A percentile compares a stretch with the other conserved stretches of the same genome.
Evolutionary conservation across 2,888 invertebrate species (phyloP).

Genomic region (Apamea monoglypha): DNA sequence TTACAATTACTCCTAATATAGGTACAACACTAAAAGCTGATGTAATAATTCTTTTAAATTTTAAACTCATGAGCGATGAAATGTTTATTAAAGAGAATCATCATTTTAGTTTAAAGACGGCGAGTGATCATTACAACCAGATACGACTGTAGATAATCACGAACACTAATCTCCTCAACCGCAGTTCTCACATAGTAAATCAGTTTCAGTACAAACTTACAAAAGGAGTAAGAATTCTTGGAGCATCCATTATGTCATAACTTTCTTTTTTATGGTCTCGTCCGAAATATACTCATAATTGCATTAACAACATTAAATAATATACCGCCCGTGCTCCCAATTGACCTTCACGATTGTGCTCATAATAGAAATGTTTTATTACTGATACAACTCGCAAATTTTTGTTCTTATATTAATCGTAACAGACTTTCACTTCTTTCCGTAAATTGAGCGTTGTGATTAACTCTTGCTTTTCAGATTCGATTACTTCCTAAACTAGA

Average conservation of each 20-base stretch:
- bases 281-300: slow-evolving; percentile 58
- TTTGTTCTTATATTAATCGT: slow-evolving; percentile 75
- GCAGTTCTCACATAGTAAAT: slow-evolving; percentile 34
- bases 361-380: slow-evolving; percentile 71
- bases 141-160: slow-evolving; percentile 32
- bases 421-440: slow-evolving; percentile 82
- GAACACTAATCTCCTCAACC: slow-evolving; percentile 21
- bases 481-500: slow-evolving; percentile 71
- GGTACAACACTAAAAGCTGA: background rate
- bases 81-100: slow-evolving; percentile 24
- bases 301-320: slow-evolving; percentile 59
- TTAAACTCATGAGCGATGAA: background rate
- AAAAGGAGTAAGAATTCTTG: slow-evolving; percentile 38
- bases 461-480: slow-evolving; percentile 77
- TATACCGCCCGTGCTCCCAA: slow-evolving; percentile 64
- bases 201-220: slow-evolving; percentile 24
- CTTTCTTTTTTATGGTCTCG: slow-evolving; percentile 61
- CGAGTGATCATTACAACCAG: slow-evolving; percentile 20
- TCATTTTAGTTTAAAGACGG: slow-evolving; percentile 34
- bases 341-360: slow-evolving; percentile 75
- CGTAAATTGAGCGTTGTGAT: slow-evolving; percentile 79
- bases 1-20: slow-evolving; percentile 1
- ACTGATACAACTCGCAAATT: slow-evolving; percentile 65
- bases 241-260: slow-evolving; percentile 53
- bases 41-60: slow-evolving; percentile 10